A percentile compares a stretch with the other conserved stretches of the same genome.
phyloP scores from a whole-genome alignment of 1,140 invertebrate species.

The Aphelenchoides besseyi region DNA sequence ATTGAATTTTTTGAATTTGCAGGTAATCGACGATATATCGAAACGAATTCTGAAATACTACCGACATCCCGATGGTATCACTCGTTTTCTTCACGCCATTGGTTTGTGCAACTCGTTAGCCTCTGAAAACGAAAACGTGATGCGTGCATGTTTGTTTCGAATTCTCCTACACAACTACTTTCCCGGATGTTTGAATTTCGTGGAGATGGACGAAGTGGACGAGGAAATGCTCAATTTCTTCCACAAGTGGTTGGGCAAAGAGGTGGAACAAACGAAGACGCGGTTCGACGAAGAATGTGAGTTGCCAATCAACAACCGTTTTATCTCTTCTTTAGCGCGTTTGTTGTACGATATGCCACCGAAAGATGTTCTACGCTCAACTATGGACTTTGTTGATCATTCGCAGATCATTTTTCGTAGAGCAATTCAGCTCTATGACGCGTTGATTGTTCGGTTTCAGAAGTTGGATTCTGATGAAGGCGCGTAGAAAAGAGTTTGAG shows the following conservation, averaged over 20 bases:
- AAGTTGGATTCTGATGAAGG: not conserved
- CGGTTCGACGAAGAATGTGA: conserved; percentile 13
- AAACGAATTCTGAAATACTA: conserved; percentile 1
- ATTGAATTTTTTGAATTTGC: not conserved
- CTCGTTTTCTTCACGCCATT: not conserved
- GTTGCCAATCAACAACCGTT: not conserved
- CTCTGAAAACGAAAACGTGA: conserved; percentile 6
- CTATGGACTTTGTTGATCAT: not conserved
- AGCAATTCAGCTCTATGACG: not conserved
- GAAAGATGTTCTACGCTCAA: not conserved
- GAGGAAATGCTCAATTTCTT: conserved; percentile 10
- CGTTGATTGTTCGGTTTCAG: conserved; percentile 5
- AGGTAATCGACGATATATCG: conserved; percentile 1
- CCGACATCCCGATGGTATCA: not conserved
- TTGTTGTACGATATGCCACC: not conserved
- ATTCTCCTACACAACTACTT: conserved; percentile 15
- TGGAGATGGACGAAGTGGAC: not conserved
- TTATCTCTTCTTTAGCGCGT: not conserved
- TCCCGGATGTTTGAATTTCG: conserved; percentile 1
- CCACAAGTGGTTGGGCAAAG: conserved; percentile 17
- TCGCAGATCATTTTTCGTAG: conserved; percentile 9
- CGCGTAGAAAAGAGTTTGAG: not conserved
- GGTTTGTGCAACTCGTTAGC: conserved; percentile 6
- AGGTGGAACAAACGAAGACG: conserved; percentile 2
- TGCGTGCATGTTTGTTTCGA: conserved; percentile 15